A percentile compares a stretch with the other conserved stretches of the same genome.
phyloP scores from a whole-genome alignment of 2,797 vertebrate species.

The Acanthornis magna region DNA sequence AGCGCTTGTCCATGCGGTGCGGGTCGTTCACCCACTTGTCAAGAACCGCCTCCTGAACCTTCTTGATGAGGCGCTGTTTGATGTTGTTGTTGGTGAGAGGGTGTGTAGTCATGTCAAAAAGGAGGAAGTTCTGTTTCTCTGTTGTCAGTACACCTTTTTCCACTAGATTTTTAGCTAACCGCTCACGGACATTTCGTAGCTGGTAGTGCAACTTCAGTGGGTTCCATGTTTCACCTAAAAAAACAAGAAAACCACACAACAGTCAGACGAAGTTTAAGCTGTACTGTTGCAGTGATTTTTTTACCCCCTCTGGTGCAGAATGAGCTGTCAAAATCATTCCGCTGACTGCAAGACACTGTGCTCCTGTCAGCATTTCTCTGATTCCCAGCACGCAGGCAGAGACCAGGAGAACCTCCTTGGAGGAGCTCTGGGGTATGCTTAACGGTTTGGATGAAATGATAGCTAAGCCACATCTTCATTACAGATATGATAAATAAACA shows the following conservation, averaged over 20 bases:
- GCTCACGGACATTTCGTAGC: conserved; percentile 92
- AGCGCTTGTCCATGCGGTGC: conserved; percentile 94
- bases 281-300: neutral
- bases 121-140: conserved; percentile 97
- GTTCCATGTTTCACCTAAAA: conserved; percentile 93
- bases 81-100: conserved; percentile 95
- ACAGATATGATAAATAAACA: neutral
- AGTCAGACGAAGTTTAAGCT: neutral
- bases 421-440: neutral
- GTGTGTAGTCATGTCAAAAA: conserved; percentile 97
- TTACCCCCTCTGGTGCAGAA: fast-evolving
- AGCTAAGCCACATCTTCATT: neutral
- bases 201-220: conserved; percentile 95
- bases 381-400: neutral
- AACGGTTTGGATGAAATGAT: neutral
- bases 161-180: conserved; percentile 94
- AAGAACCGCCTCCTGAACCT: conserved; percentile 92
- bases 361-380: neutral
- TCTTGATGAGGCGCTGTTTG: conserved; percentile 96
- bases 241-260: conserved; percentile 1
- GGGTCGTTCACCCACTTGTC: conserved; percentile 97
- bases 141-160: conserved; percentile 96
- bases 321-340: neutral
- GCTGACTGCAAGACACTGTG: neutral
- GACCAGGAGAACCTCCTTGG: neutral